phyloP scores from a whole-genome alignment of 2,888 invertebrate species.

The Ligdia adustata region DNA sequence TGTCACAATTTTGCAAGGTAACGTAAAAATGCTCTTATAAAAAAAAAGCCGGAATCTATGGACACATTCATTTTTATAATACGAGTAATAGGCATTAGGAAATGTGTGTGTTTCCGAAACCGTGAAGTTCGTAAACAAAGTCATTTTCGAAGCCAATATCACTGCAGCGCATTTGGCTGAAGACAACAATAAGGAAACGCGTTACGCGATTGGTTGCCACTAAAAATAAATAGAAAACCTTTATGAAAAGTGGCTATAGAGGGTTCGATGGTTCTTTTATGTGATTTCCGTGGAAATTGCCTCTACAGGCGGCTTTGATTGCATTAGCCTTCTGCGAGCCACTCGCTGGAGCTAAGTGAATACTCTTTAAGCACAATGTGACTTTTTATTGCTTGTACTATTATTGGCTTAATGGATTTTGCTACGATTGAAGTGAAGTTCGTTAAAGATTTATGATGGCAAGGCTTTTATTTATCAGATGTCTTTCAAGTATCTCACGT shows the following conservation, averaged over 20 bases:
- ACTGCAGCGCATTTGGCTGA: conserved; percentile 13
- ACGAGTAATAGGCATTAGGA: background rate
- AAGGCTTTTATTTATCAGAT: background rate
- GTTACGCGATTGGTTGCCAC: conserved; percentile 32
- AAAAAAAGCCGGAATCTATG: background rate
- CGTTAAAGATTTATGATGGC: conserved; percentile 7
- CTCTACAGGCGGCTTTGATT: conserved; percentile 58
- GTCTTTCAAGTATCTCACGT: background rate
- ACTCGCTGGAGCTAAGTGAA: conserved; percentile 45
- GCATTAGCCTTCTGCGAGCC: conserved; percentile 53
- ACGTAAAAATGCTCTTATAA: background rate
- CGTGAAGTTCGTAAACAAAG: conserved; percentile 31
- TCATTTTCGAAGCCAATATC: conserved; percentile 18
- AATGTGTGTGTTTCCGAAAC: conserved; percentile 10
- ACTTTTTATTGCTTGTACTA: conserved; percentile 43
- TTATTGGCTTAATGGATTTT: conserved; percentile 41
- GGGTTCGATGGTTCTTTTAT: conserved; percentile 52
- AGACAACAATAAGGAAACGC: conserved; percentile 32
- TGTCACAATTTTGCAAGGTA: background rate
- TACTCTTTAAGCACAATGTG: conserved; percentile 46
- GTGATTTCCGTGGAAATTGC: conserved; percentile 62
- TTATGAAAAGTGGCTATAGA: conserved; percentile 45
- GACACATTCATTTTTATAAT: background rate
- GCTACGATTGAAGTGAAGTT: conserved; percentile 8
- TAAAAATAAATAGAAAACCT: conserved; percentile 53